Conservation (phyloP, 2,888 invertebrate species). For the Drosophila borborema region DNA sequence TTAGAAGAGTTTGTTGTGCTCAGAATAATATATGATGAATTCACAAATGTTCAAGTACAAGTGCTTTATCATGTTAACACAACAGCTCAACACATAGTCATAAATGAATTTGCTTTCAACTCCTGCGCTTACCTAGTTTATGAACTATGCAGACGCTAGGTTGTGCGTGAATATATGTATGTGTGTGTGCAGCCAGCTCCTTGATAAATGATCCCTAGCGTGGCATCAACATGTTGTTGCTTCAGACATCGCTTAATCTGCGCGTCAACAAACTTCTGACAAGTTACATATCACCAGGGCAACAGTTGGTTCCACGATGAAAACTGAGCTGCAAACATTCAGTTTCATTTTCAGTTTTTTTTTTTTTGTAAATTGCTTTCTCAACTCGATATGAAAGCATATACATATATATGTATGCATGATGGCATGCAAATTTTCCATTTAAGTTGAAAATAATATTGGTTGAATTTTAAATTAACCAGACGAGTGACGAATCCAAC, state of each 20-base stretch:
- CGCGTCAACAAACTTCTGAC: conserved; percentile 78
- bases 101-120: conserved; percentile 31
- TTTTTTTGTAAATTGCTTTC: conserved; percentile 31
- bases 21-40: not conserved
- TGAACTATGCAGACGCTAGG: conserved; percentile 33
- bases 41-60: conserved; percentile 1
- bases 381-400: conserved; percentile 3
- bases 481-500: conserved; percentile 25
- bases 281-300: conserved; percentile 72
- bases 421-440: conserved; percentile 24
- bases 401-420: conserved; percentile 3
- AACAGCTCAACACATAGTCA: conserved; percentile 36
- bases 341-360: conserved; percentile 6
- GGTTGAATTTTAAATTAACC: conserved; percentile 31
- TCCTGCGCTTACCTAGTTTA: conserved; percentile 14
- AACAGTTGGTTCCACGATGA: conserved; percentile 65
- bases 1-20: not conserved
- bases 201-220: conserved; percentile 68
- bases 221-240: conserved; percentile 57
- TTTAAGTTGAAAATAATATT: conserved; percentile 33
- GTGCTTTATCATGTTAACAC: conserved; percentile 33
- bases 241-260: conserved; percentile 65
- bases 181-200: conserved; percentile 21
- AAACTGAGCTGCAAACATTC: conserved; percentile 10
- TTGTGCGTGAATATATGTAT: conserved; percentile 6